Evolutionary conservation across 2,888 invertebrate species (phyloP), one percentile per base, ranked within the genome.

Genomic region (Orthosia incerta): DNA sequence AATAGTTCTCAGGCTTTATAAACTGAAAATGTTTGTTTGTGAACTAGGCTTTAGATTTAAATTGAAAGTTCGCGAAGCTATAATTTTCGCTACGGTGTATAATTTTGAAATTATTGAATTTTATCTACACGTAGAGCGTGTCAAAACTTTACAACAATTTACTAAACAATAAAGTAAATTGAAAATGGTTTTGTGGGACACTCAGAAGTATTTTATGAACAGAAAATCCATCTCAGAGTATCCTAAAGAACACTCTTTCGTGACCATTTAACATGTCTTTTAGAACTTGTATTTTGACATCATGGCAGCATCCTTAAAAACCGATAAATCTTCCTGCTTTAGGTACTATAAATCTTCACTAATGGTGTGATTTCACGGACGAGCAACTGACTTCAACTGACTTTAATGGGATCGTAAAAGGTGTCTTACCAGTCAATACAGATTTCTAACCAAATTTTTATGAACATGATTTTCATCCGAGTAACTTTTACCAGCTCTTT

Each of bases 1-100:
- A 87, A 76, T 85, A 87, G 87, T 74, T 86, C n/a, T n/a, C n/a
- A 72, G 85, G 76, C 68, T 77, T 79, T 79, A 81, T 86, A 65
- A 53, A 80, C 79, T 59, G 56, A 64, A 78, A 65, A 74, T 69
- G 26, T 66, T 3, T 56, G 45, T 60, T 20, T 53, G n/a, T 70
- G 63, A 26, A 67, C 76, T 69, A 68, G 68, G 50, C 1, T 61
- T 74, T 78, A n/a, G 45, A 50, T 50, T 71, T 20, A 26, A 51
- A 59, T 76, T 45, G 55, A 67, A 63, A 64, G 64, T 68, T 53
- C 5, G 7, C 3, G 16, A n/a, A 26, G 12, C 9, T 72, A 18
- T 57, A n/a, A 72, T 79, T 72, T 57, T 18, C 2, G 1, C 0
- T 51, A 12, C 3, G 4, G 12, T 46, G 13, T 51, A 31, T 31